Evolutionary conservation across 2,797 vertebrate species (phyloP), one percentile per base, ranked within the genome.

Genomic region (Nannoperca australis): DNA sequence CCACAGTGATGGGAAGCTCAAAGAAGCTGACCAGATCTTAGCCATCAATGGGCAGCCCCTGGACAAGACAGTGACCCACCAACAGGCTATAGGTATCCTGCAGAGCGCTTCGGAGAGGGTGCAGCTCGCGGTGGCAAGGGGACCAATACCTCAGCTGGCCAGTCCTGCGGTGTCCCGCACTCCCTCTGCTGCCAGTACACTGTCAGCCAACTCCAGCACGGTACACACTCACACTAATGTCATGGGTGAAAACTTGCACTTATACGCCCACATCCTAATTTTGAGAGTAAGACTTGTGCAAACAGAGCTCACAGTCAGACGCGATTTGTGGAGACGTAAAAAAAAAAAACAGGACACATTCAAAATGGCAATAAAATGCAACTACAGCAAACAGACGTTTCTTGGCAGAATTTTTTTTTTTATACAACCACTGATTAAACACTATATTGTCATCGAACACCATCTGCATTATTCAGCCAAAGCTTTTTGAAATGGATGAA

Each of bases 11-110:
- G 98, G 98, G 83, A 97, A 96, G 82, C 95, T 99, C 76, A 97
- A 95, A 88, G 98, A 99, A 90, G 97, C 96, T 0, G 98, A 99
- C 92, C 98, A 99, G 93, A 99, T 99, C 87, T 93, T 99, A 78
- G 96, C 97, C 82, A 99, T 99, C 88, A 99, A 98, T 0, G 95
- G 96, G 51, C 97, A 97, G 90, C 91, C 94, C 0, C 94, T 99
- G 76, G 98, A 99, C 91, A 96, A 97, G 91, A 97, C 95, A 10
- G 96, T 99, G 86, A 98, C 96, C 66, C 98, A 99, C 93, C 97
- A 99, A 91, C 97, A 99, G 91, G 98, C 98, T 62, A 97, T 99
- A 65, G 90, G 92, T 80, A 96, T 99, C 89, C 94, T 99, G 56
- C 98, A 99, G 94, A 95, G 95, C 72, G 97, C 97, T 20, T 96